Evolutionary conservation across 1,140 invertebrate species (phyloP), one percentile per base, ranked within the genome.

Genomic region (Sminthurides bifidus): DNA sequence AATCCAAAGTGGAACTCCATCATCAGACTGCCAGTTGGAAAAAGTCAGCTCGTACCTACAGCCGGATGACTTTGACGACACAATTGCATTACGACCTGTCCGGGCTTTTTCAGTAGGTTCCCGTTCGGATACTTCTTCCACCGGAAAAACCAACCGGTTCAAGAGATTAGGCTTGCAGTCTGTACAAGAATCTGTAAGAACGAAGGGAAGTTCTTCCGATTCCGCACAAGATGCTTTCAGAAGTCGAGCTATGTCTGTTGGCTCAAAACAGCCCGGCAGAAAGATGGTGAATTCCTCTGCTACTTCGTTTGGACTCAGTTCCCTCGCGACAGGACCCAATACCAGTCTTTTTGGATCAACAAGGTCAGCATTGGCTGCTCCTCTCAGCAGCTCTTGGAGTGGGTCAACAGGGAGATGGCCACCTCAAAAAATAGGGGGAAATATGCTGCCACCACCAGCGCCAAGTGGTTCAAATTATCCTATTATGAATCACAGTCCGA

Each of bases 91-190:
- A 46, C 74, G 84, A 53, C 83, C 82, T 24, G 74, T 77, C 37
- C 76, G 89, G 63, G 84, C 88, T 2, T 92, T 92, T 69, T 91
- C 87, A 26, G 83, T 92, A 43, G 90, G 89, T 6, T 89, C 85
- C 26, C 78, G 80, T 58, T 78, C 81, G n/a, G 79, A 82, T 1
- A 64, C 53, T 3, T 52, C 57, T 15, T 37, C 57, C 1, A 59
- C 35, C 8, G 21, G 10, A 24, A 40, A 40, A n/a, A 61, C 64
- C 45, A 37, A 37, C 37, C 53, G 58, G 23, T 45, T 44, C n/a
- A 49, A 63, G 35, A 61, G 61, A 41, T 59, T 59, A 40, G 37
- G 63, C 0, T 33, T 65, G 27, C 59, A 65, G 30, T 57, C 59
- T 29, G 58, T 64, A 38, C 58, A 54, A 35, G 52, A 46, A 37